Base-by-base conservation (phyloP, 2,888 invertebrate genomes). In the Parthenolecanium corni region DNA sequence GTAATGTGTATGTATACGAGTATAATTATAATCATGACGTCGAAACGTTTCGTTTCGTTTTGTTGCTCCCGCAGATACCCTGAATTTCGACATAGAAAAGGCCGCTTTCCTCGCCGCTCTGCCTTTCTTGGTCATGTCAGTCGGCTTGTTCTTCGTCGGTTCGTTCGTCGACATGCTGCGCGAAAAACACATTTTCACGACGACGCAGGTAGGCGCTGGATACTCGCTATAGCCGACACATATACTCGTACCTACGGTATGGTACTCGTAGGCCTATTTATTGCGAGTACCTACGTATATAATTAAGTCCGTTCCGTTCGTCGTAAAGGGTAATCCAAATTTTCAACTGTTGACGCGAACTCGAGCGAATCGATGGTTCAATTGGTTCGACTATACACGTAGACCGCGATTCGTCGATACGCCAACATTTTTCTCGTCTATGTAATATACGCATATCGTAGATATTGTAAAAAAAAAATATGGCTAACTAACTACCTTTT, bases 51-150 rank as follows among this genome's bases (percentile, higher is more conserved):
- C 14, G 5, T 4, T 52, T n/a, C n/a, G n/a, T 31, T 9, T 47
- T 64, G 54, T 66, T 65, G 47, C 63, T 75, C 76, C 14, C 73
- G n/a, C n/a, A 88, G 88, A 88, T 69, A 83, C 84, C 1, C 77
- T 85, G 67, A 76, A 82, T 67, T 87, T 84, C 72, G 79, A 86
- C 70, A 76, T 88, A 56, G 81, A 84, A 11, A 81, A 88, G 71
- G 86, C 90, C 6, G 93, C 93, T 2, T 83, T 86, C 71, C 73
- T 90, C 58, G 85, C 92, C 0, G 91, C 91, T 0, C 76, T 93
- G 47, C 94, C 94, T 0, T 94, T 94, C 72, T 74, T 93, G 18
- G 84, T 86, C 0, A 92, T 94, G 91, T 86, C 89, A 0, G 76
- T 89, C 31, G 80, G 86, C 20, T 77, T 92, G 6, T 87, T 86